Percentiles rank a stretch among this genome's conserved stretches.
Evolutionary conservation across 2,888 invertebrate genomes (phyloP).

Genomic region (Leptura quadrifasciata): DNA sequence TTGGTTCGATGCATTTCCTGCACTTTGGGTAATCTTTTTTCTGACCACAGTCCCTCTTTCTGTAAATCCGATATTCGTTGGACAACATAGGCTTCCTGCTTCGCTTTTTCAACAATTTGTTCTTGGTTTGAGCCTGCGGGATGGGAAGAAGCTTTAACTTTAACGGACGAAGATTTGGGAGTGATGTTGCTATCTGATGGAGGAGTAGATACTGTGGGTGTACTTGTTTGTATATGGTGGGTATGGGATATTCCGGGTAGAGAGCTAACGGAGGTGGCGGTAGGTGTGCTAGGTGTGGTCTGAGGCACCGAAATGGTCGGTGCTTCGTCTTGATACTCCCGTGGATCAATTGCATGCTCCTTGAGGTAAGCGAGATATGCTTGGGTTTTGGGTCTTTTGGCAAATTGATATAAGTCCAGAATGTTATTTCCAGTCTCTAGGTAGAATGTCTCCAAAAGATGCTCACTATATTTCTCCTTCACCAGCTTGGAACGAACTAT

Average conservation of each 20-base stretch:
- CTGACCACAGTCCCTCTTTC: conserved; percentile 96
- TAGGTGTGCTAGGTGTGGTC: conserved; percentile 66
- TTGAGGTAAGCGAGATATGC: conserved; percentile 85
- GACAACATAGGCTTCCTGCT: conserved; percentile 96
- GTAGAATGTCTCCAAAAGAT: conserved; percentile 90
- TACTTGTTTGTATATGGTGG: conserved; percentile 48
- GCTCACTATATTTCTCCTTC: conserved; percentile 85
- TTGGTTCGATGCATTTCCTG: conserved; percentile 84
- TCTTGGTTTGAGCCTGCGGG: conserved; percentile 76
- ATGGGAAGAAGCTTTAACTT: conserved; percentile 47
- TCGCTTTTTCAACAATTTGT: conserved; percentile 89
- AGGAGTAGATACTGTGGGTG: conserved; percentile 41
- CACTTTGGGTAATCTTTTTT: conserved; percentile 92
- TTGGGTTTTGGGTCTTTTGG: conserved; percentile 85
- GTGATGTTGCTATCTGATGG: conserved; percentile 41
- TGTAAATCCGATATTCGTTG: conserved; percentile 93
- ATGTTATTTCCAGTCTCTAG: conserved; percentile 91
- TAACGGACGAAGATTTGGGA: conserved; percentile 46
- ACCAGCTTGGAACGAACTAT: conserved; percentile 81
- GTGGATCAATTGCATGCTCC: conserved; percentile 74
- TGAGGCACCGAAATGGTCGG: conserved; percentile 68
- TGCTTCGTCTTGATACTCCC: conserved; percentile 61
- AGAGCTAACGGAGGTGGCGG: conserved; percentile 70
- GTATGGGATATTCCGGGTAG: conserved; percentile 69
- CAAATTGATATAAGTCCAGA: conserved; percentile 91